Conservation (phyloP, 2,797 vertebrate species). For the Brotula barbata region DNA sequence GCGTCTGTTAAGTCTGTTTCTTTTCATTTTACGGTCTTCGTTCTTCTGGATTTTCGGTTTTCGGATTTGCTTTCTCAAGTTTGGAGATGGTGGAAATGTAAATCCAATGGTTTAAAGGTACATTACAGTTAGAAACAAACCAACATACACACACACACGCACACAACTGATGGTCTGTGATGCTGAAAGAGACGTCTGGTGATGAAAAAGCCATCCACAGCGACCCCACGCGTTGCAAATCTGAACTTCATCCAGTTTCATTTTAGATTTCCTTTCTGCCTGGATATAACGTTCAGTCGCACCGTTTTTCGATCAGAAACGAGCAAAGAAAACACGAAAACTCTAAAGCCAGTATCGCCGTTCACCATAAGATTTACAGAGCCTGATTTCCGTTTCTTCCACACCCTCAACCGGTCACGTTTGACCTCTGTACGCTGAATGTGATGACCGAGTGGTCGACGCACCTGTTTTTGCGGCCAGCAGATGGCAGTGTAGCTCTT, state of each 20-base stretch:
- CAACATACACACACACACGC: no score
- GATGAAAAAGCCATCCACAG: constrained; percentile 25
- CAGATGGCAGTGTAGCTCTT: constrained; percentile 60
- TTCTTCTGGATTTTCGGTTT: background rate
- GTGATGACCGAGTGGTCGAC: background rate
- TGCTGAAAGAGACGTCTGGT: background rate
- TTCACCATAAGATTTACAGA: no score
- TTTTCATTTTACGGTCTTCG: constrained; percentile 21
- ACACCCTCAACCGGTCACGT: no score
- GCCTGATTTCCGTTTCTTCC: no score
- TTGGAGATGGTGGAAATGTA: background rate
- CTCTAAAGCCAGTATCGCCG: no score
- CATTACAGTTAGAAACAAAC: no score
- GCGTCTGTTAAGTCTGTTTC: background rate
- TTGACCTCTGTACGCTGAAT: no score
- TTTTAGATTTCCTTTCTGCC: background rate
- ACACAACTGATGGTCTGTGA: background rate
- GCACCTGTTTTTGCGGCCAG: constrained; percentile 22
- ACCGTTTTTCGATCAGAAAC: no score
- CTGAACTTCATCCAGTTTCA: background rate
- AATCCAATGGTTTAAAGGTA: no score
- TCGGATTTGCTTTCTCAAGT: background rate
- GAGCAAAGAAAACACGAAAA: no score
- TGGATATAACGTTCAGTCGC: background rate
- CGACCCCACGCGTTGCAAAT: constrained; percentile 42